phyloP scores from a whole-genome alignment of 2,797 vertebrate species.

The Peromyscus melanophrys region DNA sequence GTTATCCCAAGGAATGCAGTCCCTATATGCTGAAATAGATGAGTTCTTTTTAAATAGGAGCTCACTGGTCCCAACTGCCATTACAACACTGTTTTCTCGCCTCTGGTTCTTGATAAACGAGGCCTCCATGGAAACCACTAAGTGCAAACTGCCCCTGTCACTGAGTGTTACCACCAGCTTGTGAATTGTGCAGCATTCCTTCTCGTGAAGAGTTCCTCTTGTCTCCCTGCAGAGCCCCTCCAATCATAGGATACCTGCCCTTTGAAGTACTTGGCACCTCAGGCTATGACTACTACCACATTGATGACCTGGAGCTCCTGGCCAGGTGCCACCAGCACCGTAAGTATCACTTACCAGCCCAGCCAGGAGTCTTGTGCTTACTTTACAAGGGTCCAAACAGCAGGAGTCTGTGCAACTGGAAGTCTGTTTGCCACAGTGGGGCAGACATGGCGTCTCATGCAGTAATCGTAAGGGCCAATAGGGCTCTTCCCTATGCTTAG shows the following conservation, averaged over 20 bases:
- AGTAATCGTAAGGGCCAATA: accelerated
- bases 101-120: slow-evolving; percentile 4
- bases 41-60: not conserved
- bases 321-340: slow-evolving; percentile 92
- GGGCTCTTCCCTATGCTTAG: not conserved
- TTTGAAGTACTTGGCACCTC: slow-evolving; percentile 93
- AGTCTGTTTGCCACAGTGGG: accelerated
- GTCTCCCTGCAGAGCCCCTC: slow-evolving; percentile 89
- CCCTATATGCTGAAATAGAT: not conserved
- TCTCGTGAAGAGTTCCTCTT: not conserved
- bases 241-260: slow-evolving; percentile 93
- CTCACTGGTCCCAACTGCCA: not conserved
- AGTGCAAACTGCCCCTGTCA: accelerated
- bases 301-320: slow-evolving; percentile 92
- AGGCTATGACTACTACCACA: slow-evolving; percentile 93
- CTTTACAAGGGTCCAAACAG: not conserved
- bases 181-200: not conserved
- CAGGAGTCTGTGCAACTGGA: not conserved
- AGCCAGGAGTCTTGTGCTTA: not conserved
- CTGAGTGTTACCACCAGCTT: accelerated
- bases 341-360: slow-evolving; percentile 82
- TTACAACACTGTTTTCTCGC: not conserved
- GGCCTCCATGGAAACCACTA: not conserved
- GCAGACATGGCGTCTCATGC: not conserved
- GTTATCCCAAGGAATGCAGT: not conserved